Conservation (phyloP, 1,140 invertebrate genomes). For the Papilio helenus region DNA sequence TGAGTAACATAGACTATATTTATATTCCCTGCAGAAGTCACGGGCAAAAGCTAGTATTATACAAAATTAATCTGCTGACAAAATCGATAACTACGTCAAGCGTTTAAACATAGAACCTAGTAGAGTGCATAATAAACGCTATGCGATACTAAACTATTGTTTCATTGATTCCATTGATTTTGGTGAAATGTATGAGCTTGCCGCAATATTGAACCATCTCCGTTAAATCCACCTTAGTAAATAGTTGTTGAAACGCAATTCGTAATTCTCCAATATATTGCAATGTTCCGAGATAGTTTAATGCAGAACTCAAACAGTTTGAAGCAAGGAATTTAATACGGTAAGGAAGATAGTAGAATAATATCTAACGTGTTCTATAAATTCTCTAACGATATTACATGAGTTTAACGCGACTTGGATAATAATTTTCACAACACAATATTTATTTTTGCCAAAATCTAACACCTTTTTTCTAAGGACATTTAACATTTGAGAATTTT, state of each 20-base stretch:
- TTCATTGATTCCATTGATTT: conserved; percentile 20
- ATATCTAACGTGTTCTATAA: not conserved
- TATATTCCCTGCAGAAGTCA: no score
- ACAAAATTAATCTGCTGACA: not conserved
- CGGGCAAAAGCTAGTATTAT: not conserved
- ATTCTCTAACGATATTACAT: not conserved
- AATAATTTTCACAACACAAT: no score
- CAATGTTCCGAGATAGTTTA: conserved; percentile 11
- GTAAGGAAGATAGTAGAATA: not conserved
- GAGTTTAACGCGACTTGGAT: not conserved
- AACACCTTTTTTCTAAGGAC: not conserved
- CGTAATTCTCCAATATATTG: conserved; percentile 23
- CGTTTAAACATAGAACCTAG: not conserved
- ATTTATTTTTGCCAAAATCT: not conserved
- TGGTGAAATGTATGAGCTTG: not conserved
- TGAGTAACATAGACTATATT: no score
- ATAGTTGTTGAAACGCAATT: not conserved
- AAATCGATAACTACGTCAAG: not conserved
- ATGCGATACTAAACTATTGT: not conserved
- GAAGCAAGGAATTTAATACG: conserved; percentile 7
- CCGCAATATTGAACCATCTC: conserved; percentile 6
- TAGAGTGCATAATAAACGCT: conserved; percentile 15
- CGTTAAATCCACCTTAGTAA: conserved; percentile 17
- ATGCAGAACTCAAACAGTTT: conserved; percentile 11
- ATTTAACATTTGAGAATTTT: not conserved